Evolutionary conservation across 2,888 invertebrate species (phyloP).

Genomic region (Philereme transversata): DNA sequence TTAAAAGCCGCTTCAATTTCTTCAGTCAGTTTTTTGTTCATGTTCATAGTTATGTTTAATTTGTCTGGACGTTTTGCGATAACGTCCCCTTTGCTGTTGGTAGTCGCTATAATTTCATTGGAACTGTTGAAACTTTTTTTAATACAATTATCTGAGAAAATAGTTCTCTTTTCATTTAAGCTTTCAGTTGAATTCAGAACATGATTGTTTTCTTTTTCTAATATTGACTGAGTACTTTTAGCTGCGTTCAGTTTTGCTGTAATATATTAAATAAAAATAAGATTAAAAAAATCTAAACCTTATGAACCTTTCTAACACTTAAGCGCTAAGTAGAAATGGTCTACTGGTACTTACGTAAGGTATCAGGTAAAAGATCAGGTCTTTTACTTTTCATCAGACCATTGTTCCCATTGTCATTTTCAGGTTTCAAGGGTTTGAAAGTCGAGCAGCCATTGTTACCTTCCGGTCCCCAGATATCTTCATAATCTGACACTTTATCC

Average conservation of each 20-base stretch:
- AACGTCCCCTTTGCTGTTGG: constrained; percentile 77
- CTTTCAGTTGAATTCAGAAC: constrained; percentile 73
- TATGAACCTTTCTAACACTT: too few species aligned
- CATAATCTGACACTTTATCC: constrained; percentile 97
- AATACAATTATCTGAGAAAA: constrained; percentile 65
- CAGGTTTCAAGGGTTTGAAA: constrained; percentile 73
- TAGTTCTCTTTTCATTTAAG: constrained; percentile 67
- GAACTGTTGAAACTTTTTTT: constrained; percentile 72
- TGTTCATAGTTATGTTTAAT: constrained; percentile 74
- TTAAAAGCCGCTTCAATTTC: constrained; percentile 76
- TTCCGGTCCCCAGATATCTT: constrained; percentile 95
- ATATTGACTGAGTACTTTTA: constrained; percentile 75
- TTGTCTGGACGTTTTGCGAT: constrained; percentile 79
- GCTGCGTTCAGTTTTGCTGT: constrained; percentile 74
- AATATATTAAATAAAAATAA: constrained; percentile 33
- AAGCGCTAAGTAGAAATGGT: not conserved
- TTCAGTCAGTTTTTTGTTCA: constrained; percentile 79
- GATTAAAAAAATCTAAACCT: not conserved
- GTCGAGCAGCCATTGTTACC: constrained; percentile 72
- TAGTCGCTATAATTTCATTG: constrained; percentile 76
- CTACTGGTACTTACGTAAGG: constrained; percentile 69
- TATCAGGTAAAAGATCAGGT: constrained; percentile 86
- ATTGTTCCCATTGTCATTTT: constrained; percentile 73
- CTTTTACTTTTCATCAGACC: constrained; percentile 82
- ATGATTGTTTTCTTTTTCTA: constrained; percentile 76